Evolutionary conservation across 2,888 invertebrate genomes (phyloP), one percentile per base, ranked within the genome.

Genomic region (Stenurella melanura): DNA sequence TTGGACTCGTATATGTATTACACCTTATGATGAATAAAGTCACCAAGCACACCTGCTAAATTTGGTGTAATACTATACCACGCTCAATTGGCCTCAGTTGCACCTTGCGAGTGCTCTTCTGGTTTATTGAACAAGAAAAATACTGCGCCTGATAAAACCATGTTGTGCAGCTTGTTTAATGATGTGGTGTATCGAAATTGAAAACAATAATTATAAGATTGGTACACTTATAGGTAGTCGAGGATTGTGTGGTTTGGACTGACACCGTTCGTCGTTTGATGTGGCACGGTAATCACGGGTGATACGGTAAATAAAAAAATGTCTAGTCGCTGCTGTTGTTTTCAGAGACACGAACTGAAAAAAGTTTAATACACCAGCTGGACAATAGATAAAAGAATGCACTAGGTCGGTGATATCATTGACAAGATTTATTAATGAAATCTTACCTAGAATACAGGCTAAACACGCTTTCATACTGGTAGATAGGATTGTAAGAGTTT

Each of bases 41-140:
- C 64, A 64, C 21, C 21, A 26, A 26, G 21, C 1, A 26, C 21
- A 26, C 26, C 64, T 64, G 64, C 42, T 42, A 61, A 18, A 64
- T 64, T 42, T 64, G 64, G 64, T 42, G 19, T 19, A 64, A 42
- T 17, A 12, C n/a, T 12, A 63, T 68, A 73, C 63, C 42, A 74
- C 66, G 64, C 61, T 69, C 60, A 78, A 78, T 73, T 69, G 72
- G 73, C 38, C 69, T 69, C 30, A 50, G 69, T 73, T 75, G 68
- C 77, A 75, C 77, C 71, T 77, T 77, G 71, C 74, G 42, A 78
- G 56, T 57, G 61, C 67, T 50, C 68, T 72, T 74, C 66, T 73
- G 74, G 72, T 73, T 73, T 78, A 69, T 68, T 73, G 75, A 75
- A 61, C 77, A 73, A 64, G 77, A 78, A 73, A 73, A 77, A 69